Conservation (phyloP, 2,888 invertebrate species). For the Amaurobius ferox region DNA sequence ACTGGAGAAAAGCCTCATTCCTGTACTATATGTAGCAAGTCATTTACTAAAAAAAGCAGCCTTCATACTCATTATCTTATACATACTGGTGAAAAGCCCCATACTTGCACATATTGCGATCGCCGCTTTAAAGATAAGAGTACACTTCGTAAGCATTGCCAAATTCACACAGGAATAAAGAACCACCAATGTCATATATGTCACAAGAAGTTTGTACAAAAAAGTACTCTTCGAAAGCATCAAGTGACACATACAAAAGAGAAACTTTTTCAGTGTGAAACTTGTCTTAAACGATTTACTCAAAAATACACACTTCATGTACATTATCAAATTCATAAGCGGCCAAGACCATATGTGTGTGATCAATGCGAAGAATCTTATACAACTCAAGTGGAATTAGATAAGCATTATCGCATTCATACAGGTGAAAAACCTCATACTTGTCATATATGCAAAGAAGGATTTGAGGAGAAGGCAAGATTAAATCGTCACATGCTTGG, state of each 20-base stretch:
- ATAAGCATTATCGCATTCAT: constrained; percentile 58
- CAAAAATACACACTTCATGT: constrained; percentile 66
- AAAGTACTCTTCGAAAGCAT: constrained; percentile 63
- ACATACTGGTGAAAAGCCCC: constrained; percentile 65
- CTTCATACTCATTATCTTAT: constrained; percentile 47
- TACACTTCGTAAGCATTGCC: constrained; percentile 56
- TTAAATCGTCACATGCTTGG: constrained; percentile 64
- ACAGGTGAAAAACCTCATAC: constrained; percentile 65
- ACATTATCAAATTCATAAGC: constrained; percentile 65
- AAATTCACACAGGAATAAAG: constrained; percentile 62
- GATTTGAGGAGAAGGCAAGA: constrained; percentile 66
- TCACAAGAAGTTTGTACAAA: constrained; percentile 55
- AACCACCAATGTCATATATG: constrained; percentile 61
- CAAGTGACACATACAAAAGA: constrained; percentile 66
- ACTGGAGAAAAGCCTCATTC: constrained; percentile 65
- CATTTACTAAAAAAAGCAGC: constrained; percentile 63
- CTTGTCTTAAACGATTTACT: constrained; percentile 51
- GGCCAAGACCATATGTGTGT: constrained; percentile 54
- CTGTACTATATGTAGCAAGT: constrained; percentile 47
- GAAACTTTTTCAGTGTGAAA: constrained; percentile 62
- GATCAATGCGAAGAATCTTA: constrained; percentile 55
- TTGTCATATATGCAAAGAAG: constrained; percentile 62
- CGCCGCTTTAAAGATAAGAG: constrained; percentile 67
- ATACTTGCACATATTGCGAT: constrained; percentile 48
- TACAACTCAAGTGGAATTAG: constrained; percentile 48